These are phyloP conservation scores for Echiichthys vipera DNA, from an alignment of 2,797 vertebrate species.

Conservation along the genomic window DNA sequence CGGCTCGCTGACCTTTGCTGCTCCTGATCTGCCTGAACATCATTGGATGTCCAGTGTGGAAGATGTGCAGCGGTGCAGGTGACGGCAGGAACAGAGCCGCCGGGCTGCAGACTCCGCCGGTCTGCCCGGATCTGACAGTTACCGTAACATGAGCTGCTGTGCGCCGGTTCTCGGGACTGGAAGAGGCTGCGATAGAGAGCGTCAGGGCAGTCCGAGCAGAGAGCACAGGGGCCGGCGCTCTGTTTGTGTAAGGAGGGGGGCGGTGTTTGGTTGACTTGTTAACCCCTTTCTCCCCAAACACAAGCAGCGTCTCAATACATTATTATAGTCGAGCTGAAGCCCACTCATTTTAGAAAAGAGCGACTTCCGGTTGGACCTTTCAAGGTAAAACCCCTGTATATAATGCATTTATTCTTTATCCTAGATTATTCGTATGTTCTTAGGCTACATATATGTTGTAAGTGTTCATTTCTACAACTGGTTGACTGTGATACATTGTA, in stretches of 20 bases:
- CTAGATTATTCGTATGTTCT: too few relatives aligned
- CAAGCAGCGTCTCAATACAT: neutral
- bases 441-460: too few relatives aligned
- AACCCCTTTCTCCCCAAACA: constrained; percentile 59
- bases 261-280: constrained; percentile 44
- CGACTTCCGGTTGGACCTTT: constrained; percentile 33
- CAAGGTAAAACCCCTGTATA: constrained; percentile 51
- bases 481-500: too few relatives aligned
- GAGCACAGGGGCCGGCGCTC: constrained; percentile 41
- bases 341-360: fast-evolving
- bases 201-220: constrained; percentile 7
- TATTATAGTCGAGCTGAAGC: neutral
- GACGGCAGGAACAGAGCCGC: neutral
- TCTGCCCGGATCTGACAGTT: neutral
- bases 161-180: neutral
- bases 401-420: too few relatives aligned
- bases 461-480: too few relatives aligned
- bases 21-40: constrained; percentile 55
- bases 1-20: constrained; percentile 46
- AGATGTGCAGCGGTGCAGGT: neutral
- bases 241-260: constrained; percentile 14
- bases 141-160: neutral
- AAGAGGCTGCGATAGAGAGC: neutral
- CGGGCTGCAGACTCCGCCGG: neutral
- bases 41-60: constrained; percentile 50